Evolutionary conservation across 2,888 invertebrate genomes (phyloP).

Genomic region (Lasioglossum malachurum): DNA sequence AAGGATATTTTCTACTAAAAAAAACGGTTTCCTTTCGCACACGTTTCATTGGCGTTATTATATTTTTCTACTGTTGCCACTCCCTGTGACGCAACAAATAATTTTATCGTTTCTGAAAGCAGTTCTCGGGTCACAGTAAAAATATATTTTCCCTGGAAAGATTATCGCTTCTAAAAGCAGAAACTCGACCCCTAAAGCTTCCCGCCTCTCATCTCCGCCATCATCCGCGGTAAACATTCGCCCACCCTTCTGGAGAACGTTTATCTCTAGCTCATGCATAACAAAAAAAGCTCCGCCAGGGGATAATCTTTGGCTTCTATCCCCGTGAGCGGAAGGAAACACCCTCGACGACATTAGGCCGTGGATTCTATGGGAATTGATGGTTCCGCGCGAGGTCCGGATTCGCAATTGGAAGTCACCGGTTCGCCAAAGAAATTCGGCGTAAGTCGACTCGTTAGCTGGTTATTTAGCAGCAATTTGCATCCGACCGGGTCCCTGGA

Average conservation of each 20-base stretch:
- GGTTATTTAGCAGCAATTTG: slow-evolving; percentile 81
- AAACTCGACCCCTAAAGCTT: slow-evolving; percentile 5
- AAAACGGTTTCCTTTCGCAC: neutral
- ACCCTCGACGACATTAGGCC: slow-evolving; percentile 13
- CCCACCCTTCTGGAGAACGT: slow-evolving; percentile 48
- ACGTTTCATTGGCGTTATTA: too few species aligned
- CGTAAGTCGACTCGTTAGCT: slow-evolving; percentile 83
- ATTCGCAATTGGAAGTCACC: slow-evolving; percentile 25
- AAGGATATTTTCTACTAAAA: neutral
- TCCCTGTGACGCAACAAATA: neutral
- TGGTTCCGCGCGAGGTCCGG: neutral
- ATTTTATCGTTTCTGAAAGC: neutral
- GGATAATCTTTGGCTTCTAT: slow-evolving; percentile 27
- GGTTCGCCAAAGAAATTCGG: slow-evolving; percentile 62
- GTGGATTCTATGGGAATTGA: slow-evolving; percentile 38
- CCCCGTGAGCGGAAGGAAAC: neutral
- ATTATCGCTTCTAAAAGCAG: neutral
- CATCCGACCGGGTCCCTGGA: slow-evolving; percentile 44
- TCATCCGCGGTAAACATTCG: slow-evolving; percentile 2
- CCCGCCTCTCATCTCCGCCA: neutral
- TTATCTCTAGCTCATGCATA: slow-evolving; percentile 27
- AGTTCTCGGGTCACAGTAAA: neutral
- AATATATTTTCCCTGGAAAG: neutral
- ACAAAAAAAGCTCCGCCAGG: slow-evolving; percentile 19
- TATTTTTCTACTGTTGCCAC: neutral